Evolutionary conservation across 2,797 vertebrate species (phyloP).

Genomic region (Lacerta viridis): DNA sequence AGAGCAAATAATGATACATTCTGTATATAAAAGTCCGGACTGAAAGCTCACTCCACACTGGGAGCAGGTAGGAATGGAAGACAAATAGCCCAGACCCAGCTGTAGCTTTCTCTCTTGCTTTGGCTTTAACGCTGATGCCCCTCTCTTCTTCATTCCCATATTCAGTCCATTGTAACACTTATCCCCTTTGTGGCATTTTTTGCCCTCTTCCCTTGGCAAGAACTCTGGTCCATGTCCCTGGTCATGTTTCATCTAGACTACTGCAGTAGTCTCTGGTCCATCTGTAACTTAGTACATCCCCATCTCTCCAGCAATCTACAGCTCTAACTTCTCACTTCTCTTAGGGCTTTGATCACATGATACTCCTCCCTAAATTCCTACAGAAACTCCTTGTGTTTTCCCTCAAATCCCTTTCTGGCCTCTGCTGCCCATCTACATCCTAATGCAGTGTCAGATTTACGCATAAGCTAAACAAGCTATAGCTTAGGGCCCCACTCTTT

Average conservation of each 20-base stretch:
- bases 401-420: too few relatives aligned
- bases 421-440: too few relatives aligned
- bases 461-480: too few relatives aligned
- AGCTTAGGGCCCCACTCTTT: too few relatives aligned
- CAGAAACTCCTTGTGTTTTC: too few relatives aligned
- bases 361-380: too few relatives aligned
- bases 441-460: too few relatives aligned
- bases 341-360: not conserved
- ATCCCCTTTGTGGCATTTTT: not conserved
- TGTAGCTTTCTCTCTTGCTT: constrained; percentile 30
- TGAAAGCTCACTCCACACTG: constrained; percentile 55
- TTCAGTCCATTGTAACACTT: not conserved
- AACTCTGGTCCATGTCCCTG: not conserved
- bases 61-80: constrained; percentile 38
- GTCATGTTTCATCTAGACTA: not conserved
- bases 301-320: not conserved
- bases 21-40: constrained; percentile 62
- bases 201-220: not conserved
- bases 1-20: constrained; percentile 69
- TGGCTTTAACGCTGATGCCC: not conserved
- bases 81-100: constrained; percentile 38
- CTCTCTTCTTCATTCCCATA: not conserved
- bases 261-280: not conserved
- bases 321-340: not conserved
- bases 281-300: too few relatives aligned